Evolutionary conservation across 2,888 invertebrate genomes (phyloP).

Genomic region (Lingula anatina): DNA sequence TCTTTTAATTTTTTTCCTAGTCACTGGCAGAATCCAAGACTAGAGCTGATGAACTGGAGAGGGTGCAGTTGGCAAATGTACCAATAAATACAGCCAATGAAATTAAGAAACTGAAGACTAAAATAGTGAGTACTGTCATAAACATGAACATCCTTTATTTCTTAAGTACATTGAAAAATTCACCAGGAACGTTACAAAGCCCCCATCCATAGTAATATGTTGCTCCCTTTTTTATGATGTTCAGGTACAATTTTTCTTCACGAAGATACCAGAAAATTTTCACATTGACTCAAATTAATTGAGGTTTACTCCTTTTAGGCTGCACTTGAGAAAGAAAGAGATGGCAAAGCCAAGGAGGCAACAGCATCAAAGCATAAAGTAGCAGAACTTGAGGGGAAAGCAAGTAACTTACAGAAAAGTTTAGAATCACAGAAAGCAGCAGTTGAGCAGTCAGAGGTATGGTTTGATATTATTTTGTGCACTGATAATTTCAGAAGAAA

Average conservation of each 20-base stretch:
- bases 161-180: no score
- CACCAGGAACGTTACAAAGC: no score
- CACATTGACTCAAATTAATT: background rate
- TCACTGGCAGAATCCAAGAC: no score
- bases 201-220: background rate
- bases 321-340: conserved; percentile 25
- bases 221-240: background rate
- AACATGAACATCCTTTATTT: background rate
- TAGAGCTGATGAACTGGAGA: conserved; percentile 30
- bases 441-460: conserved; percentile 35
- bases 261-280: background rate
- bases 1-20: no score
- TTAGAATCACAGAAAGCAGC: conserved; percentile 26
- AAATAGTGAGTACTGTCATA: conserved; percentile 25
- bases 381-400: conserved; percentile 26
- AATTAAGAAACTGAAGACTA: conserved; percentile 35
- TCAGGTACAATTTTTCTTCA: background rate
- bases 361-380: conserved; percentile 24
- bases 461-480: background rate
- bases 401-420: conserved; percentile 26
- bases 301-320: conserved; percentile 9
- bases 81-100: conserved; percentile 41
- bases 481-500: no score
- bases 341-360: conserved; percentile 16
- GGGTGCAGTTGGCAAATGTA: conserved; percentile 31